Base-by-base conservation (phyloP, 1,140 invertebrate species). In the Drosophila nannoptera region DNA sequence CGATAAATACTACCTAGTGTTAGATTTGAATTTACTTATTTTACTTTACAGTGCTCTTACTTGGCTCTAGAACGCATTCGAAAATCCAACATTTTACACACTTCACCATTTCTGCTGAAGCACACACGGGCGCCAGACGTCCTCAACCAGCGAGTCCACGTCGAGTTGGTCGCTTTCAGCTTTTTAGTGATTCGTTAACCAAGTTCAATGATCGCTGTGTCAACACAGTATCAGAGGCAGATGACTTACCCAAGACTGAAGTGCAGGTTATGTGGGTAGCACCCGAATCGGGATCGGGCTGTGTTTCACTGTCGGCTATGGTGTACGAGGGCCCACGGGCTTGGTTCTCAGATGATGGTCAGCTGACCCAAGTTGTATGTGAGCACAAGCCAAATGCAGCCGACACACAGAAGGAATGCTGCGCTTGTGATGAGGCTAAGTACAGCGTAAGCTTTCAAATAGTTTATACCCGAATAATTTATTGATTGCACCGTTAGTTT, bases 301-400 rank as follows among this genome's bases (percentile, higher is more conserved):
- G 97, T 87, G 93, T 98, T 14, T 91, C 88, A 0, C 93, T 60
- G 92, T 97, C 90, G 61, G 96, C 97, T 0, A 97, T 97, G 92
- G 94, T 99, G 0, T 93, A 97, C 72, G 96, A 98, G 88, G 93
- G 94, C 73, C 90, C 93, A 8, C 92, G 93, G 35, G 91, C 93
- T 6, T 99, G 97, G 97, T 98, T 93, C 88, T 95, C 96, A 22
- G 97, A 98, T 77, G 97, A 98, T 74, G 96, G 95, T 0, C 92
- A 92, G 40, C 90, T 99, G 6, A 95, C 93, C 0, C 93, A 93
- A 78, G 93, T 94, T 49, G 91, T 99, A 38, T 99, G 97, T 88
- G 96, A 97, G 87, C 90, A 90, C 29, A 87, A 83, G 55, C 62
- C 78, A 0, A 77, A 75, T 61, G 77, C 90, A 0, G 88, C 91